Base-by-base conservation (phyloP, 2,888 invertebrate genomes). In the Leuctra nigra region DNA sequence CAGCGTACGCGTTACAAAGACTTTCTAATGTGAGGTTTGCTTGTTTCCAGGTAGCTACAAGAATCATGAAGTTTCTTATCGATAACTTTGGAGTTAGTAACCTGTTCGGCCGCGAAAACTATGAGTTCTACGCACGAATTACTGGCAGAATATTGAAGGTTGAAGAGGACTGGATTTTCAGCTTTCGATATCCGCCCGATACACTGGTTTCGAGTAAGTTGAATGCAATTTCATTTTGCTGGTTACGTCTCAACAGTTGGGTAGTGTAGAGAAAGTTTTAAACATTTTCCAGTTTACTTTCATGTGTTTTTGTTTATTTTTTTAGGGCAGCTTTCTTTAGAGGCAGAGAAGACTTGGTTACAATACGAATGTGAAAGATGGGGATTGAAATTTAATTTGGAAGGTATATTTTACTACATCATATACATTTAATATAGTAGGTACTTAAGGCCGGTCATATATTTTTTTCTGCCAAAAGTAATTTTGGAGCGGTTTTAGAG, bases 71-170 rank as follows among this genome's bases (percentile, higher is more conserved):
- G 69, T 90, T 95, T 71, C 83, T 98, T 72, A 97, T 98, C 67
- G 95, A 96, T 73, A 93, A 95, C 75, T 98, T 96, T 77, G 95
- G 96, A 58, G 89, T 92, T 33, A 90, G 91, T 61, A 92, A 96
- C 73, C 79, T 98, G 64, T 98, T 98, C 73, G 97, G 97, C 1
- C 82, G 90, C 52, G 88, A 89, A 60, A 93, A 93, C 74, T 96
- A 96, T 72, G 94, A 94, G 74, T 96, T 91, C 73, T 96, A 96
- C 74, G 94, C 94, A 23, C 81, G 93, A 36, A 94, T 95, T 57
- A 95, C 94, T 18, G 95, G 95, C 1, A 80, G 94, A 55, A 91
- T 95, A 63, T 77, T 95, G 62, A 86, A 92, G 67, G 91, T 95
- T 53, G 91, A 91, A 74, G 92, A 94, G 72, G 92, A 94, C 74